Percentiles rank a stretch among this genome's conserved stretches.
These are phyloP conservation scores for Cistogaster globosa DNA, from an alignment of 2,888 invertebrate species.

Conservation along the genomic window DNA sequence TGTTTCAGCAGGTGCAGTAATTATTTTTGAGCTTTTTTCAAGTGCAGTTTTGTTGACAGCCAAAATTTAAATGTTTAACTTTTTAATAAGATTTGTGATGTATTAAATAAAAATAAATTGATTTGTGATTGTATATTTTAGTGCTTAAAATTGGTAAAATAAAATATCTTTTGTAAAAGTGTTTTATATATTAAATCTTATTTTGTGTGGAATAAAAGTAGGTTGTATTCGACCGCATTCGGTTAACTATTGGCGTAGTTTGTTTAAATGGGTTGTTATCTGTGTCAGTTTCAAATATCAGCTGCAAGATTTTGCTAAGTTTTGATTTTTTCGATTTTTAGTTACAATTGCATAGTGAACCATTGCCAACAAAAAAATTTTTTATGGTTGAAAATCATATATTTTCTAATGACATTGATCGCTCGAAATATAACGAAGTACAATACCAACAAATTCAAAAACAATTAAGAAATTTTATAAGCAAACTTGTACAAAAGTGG, in stretches of 20 bases:
- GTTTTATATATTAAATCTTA: not conserved
- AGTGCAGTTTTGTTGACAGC: not conserved
- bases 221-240: too few species aligned
- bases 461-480: constrained; percentile 2
- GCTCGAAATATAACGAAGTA: constrained; percentile 1
- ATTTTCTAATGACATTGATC: too few species aligned
- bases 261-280: too few species aligned
- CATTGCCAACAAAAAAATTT: constrained; percentile 25
- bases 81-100: constrained; percentile 25
- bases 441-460: constrained; percentile 23
- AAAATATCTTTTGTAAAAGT: not conserved
- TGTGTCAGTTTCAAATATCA: too few species aligned
- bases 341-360: constrained; percentile 7
- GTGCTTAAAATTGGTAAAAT: constrained; percentile 25
- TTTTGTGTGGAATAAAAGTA: too few species aligned
- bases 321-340: too few species aligned
- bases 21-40: too few species aligned
- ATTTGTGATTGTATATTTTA: constrained; percentile 38
- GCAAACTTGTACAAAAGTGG: not conserved
- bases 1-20: too few species aligned
- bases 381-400: too few species aligned
- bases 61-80: not conserved
- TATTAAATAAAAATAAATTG: constrained; percentile 25
- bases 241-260: too few species aligned
- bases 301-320: too few species aligned